Conservation (phyloP, 23 tunicate genomes). For the Halocynthia roretzi region DNA sequence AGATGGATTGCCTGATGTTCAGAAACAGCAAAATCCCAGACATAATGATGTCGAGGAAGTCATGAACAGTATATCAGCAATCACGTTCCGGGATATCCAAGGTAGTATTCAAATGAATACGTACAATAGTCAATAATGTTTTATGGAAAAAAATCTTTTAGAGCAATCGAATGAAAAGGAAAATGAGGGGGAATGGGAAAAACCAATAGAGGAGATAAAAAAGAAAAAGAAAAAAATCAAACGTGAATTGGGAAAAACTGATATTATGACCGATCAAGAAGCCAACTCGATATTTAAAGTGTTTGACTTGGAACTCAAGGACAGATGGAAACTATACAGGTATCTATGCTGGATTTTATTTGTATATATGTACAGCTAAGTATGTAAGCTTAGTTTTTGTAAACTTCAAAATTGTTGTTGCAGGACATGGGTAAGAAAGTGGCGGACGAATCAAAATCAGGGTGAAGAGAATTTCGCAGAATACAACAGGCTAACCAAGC, state of each 20-base stretch:
- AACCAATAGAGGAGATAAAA: slow-evolving; percentile 6
- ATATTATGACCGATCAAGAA: slow-evolving; percentile 30
- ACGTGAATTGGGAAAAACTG: slow-evolving; percentile 34
- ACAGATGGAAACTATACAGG: slow-evolving; percentile 59
- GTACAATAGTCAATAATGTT: not conserved
- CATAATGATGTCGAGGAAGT: not conserved
- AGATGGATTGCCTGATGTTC: not conserved
- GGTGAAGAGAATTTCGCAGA: slow-evolving; percentile 12
- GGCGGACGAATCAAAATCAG: slow-evolving; percentile 13
- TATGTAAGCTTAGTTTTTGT: not conserved
- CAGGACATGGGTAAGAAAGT: slow-evolving; percentile 65
- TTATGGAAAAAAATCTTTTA: not conserved
- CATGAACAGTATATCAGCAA: slow-evolving; percentile 12
- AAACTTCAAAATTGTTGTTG: not conserved
- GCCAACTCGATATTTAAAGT: slow-evolving; percentile 23
- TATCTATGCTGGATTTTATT: not conserved
- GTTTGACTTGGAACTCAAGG: slow-evolving; percentile 4
- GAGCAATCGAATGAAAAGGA: not conserved
- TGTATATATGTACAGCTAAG: not conserved
- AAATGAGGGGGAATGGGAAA: slow-evolving; percentile 39
- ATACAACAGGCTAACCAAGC: slow-evolving; percentile 52
- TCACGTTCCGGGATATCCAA: slow-evolving; percentile 1
- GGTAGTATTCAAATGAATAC: slow-evolving; percentile 1
- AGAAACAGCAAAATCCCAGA: not conserved
- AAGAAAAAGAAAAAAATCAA: slow-evolving; percentile 16